phyloP scores from a whole-genome alignment of 2,113 vertebrate species.

The Crotalus helleri region DNA sequence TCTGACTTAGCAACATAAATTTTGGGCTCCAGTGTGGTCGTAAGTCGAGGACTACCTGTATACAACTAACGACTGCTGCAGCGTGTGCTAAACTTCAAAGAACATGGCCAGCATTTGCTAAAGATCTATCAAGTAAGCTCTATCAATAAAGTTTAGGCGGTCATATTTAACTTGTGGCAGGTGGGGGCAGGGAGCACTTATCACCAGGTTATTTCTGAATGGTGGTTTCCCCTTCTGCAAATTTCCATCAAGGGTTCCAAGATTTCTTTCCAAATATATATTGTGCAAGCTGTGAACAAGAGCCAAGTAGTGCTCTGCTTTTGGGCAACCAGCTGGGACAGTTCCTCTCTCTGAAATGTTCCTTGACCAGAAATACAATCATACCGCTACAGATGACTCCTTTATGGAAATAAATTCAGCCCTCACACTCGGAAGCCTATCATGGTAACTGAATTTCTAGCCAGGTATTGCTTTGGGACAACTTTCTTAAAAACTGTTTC shows the following conservation, averaged over 20 bases:
- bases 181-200: background rate
- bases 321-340: slow-evolving; percentile 14
- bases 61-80: background rate
- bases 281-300: slow-evolving; percentile 31
- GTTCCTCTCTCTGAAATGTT: slow-evolving; percentile 40
- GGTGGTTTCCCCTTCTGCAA: slow-evolving; percentile 23
- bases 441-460: background rate
- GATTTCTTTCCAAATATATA: slow-evolving; percentile 61
- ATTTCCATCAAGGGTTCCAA: slow-evolving; percentile 61
- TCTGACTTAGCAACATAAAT: background rate
- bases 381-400: slow-evolving; percentile 26
- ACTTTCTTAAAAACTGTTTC: slow-evolving; percentile 16
- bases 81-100: background rate
- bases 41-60: background rate
- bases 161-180: slow-evolving; percentile 17
- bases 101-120: background rate
- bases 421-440: slow-evolving; percentile 9
- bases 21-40: background rate
- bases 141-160: background rate
- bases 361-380: slow-evolving; percentile 34
- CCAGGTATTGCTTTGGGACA: slow-evolving; percentile 26
- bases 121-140: background rate
- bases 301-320: slow-evolving; percentile 53
- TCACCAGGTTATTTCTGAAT: slow-evolving; percentile 38
- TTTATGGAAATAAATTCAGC: slow-evolving; percentile 32